Evolutionary conservation across 1,140 invertebrate genomes (phyloP), one percentile per base, ranked within the genome.

Genomic region (Metaphire vulgaris): DNA sequence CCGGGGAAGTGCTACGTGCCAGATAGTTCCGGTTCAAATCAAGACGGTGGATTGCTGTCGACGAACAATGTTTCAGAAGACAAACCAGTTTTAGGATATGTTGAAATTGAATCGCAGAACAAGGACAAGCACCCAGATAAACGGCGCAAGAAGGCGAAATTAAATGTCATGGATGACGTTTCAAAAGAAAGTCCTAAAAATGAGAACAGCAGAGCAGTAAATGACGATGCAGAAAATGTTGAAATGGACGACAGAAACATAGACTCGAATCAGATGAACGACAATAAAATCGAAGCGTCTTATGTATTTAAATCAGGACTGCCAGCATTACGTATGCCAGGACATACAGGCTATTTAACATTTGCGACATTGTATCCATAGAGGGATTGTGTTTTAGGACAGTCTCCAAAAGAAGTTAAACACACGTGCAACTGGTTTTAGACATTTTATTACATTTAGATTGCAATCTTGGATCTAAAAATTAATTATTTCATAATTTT

Each of bases 311-410:
- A 91, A 65, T 91, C 92, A 41, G 90, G 90, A 0, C 85, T 90
- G 2, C 90, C 92, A 78, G 90, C 91, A 31, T 79, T 87, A 75
- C 89, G 89, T 77, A 89, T 91, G 83, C 91, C 94, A 15, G 95
- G 95, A 0, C 96, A 98, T 86, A 97, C 95, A 32, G 96, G 96
- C 12, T 98, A 93, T 87, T 88, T 98, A 41, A 97, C 95, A 30
- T 93, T 96, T 85, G 95, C 94, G 2, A 92, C 93, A 1, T 66
- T 86, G 12, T 85, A 80, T 77, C 77, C 80, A 14, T 74, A 64
- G 0, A 32, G 69, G 33, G n/a, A n/a, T n/a, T n/a, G n/a, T n/a
- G n/a, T n/a, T n/a, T n/a, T n/a, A n/a, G n/a, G n/a, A n/a, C n/a
- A n/a, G n/a, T n/a, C n/a, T n/a, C n/a, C n/a, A n/a, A n/a, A n/a